Percentiles rank a stretch among this genome's conserved stretches.
Evolutionary conservation across 2,888 invertebrate species (phyloP).

Genomic region (Cataglyphis albicans): DNA sequence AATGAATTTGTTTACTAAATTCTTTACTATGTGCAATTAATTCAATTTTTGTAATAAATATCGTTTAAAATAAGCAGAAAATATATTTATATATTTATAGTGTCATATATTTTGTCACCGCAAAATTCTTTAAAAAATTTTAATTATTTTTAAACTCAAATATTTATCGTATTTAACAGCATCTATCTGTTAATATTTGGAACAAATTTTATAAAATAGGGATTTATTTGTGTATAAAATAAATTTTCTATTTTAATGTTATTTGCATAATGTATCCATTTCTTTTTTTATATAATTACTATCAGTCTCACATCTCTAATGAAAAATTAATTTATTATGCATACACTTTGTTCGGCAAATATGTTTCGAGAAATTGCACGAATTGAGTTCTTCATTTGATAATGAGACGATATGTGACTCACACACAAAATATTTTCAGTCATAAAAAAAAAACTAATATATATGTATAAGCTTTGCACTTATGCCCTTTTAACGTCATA

Average conservation of each 20-base stretch:
- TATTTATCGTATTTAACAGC: not conserved
- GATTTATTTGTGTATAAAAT: not conserved
- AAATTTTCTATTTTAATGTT: not conserved
- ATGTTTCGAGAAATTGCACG: not conserved
- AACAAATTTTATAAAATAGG: not conserved
- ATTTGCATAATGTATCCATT: not conserved
- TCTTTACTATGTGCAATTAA: not conserved
- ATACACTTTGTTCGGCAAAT: not conserved
- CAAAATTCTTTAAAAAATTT: not conserved
- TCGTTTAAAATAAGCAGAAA: not conserved
- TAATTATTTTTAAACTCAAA: not conserved
- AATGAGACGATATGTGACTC: not conserved
- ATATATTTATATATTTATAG: not conserved
- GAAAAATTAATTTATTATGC: not conserved
- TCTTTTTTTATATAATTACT: not conserved
- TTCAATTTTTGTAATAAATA: not conserved
- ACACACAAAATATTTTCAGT: not conserved
- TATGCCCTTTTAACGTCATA: not conserved
- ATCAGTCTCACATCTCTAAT: conserved; percentile 34
- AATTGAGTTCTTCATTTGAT: not conserved
- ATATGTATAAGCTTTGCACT: not conserved
- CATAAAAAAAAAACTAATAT: not conserved
- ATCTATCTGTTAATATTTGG: not conserved
- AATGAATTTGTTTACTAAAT: not conserved
- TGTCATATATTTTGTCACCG: not conserved